These are phyloP conservation scores for Nerophis lumbriciformis DNA, from an alignment of 2,113 vertebrate species.

Conservation along the genomic window DNA sequence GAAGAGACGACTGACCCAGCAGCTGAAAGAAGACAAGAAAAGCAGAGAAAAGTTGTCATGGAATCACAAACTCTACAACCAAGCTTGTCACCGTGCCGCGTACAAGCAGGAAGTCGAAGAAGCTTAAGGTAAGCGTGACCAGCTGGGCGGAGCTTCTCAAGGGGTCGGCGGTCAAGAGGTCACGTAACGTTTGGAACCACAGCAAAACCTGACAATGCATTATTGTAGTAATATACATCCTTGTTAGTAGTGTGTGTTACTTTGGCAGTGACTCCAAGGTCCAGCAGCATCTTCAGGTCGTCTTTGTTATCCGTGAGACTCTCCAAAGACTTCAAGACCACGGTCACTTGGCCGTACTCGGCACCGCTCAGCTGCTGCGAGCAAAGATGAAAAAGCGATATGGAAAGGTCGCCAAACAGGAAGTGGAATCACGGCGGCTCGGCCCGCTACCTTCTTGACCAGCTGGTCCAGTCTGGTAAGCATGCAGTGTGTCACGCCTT, in stretches of 20 bases:
- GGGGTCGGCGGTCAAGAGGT: conserved; percentile 34
- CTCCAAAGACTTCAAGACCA: conserved; percentile 39
- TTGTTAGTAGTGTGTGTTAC: conserved; percentile 6
- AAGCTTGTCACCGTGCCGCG: conserved; percentile 9
- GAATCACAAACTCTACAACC: background rate
- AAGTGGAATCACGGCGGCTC: background rate
- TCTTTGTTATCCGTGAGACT: conserved; percentile 22
- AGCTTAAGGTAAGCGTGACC: conserved; percentile 28
- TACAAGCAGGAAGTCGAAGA: conserved; percentile 54
- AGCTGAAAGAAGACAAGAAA: background rate
- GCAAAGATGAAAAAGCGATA: too few relatives aligned
- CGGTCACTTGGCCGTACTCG: conserved; percentile 13
- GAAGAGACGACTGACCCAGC: background rate
- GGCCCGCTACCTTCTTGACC: conserved; percentile 30
- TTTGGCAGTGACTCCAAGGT: conserved; percentile 23
- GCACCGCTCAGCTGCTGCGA: conserved; percentile 24
- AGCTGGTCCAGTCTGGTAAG: conserved; percentile 27
- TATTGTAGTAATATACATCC: background rate
- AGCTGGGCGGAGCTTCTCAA: conserved; percentile 17
- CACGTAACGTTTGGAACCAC: conserved; percentile 38
- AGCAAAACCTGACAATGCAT: conserved; percentile 20
- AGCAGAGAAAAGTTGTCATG: background rate
- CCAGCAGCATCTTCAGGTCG: conserved; percentile 9
- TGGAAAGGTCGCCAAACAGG: background rate
- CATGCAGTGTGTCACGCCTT: conserved; percentile 10